Conservation (phyloP, 2,797 vertebrate genomes). For the Myotis myotis region DNA sequence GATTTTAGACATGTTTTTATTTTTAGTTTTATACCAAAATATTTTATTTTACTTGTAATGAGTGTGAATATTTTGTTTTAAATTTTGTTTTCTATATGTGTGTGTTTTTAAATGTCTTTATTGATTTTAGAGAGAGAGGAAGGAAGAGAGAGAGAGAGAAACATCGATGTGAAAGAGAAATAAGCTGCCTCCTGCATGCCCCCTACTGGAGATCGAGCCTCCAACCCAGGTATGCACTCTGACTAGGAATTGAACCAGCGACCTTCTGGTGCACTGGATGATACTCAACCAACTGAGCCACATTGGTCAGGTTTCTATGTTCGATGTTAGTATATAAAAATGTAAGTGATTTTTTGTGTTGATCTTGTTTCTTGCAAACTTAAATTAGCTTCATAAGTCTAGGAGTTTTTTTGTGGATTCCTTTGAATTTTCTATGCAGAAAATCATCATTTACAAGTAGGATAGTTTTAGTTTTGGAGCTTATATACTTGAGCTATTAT, state of each 20-base stretch:
- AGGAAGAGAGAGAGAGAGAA: neutral
- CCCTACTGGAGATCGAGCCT: neutral
- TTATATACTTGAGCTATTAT: neutral
- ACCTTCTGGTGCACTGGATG: neutral
- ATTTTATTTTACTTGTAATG: conserved; percentile 5
- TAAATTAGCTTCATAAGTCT: neutral
- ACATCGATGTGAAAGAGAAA: neutral
- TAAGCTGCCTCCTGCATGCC: neutral
- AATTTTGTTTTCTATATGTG: neutral
- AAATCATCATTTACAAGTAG: neutral
- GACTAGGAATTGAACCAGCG: neutral
- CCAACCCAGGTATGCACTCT: neutral
- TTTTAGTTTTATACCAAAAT: neutral
- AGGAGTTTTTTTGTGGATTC: neutral
- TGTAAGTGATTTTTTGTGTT: neutral
- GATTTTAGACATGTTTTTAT: neutral
- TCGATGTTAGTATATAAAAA: neutral
- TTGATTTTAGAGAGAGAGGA: neutral
- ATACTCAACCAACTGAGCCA: neutral
- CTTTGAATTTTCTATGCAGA: neutral
- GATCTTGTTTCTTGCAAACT: neutral
- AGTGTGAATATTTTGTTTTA: neutral
- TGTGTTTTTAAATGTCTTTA: neutral
- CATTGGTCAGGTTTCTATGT: neutral
- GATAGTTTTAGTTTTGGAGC: neutral